Evolutionary conservation across 2,888 invertebrate species (phyloP).

Genomic region (Cosmopolites sordidus): DNA sequence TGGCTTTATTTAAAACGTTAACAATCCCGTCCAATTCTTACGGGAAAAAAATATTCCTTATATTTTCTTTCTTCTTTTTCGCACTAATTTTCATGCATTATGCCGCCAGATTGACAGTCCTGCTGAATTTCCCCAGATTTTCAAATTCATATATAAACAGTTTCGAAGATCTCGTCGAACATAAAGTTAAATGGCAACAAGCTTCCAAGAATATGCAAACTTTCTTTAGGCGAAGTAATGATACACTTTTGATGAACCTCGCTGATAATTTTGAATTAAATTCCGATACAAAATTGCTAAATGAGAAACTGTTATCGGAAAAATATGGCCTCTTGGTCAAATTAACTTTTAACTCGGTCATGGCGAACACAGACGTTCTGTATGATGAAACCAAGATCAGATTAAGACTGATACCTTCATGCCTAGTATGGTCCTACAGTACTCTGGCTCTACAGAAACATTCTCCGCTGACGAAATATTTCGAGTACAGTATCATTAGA

Average conservation of each 20-base stretch:
- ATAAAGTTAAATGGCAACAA: slow-evolving; percentile 28
- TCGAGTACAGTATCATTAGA: slow-evolving; percentile 25
- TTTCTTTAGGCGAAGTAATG: slow-evolving; percentile 22
- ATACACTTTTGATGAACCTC: slow-evolving; percentile 15
- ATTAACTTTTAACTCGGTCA: slow-evolving; percentile 11
- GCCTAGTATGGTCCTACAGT: slow-evolving; percentile 25
- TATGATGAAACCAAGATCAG: slow-evolving; percentile 26
- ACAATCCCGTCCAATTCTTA: not conserved
- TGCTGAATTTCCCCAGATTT: slow-evolving; percentile 29
- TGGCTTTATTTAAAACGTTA: not conserved
- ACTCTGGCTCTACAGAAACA: slow-evolving; percentile 29
- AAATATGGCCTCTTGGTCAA: slow-evolving; percentile 25
- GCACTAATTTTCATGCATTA: slow-evolving; percentile 28
- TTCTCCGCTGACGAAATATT: slow-evolving; percentile 29
- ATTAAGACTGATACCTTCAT: slow-evolving; percentile 25
- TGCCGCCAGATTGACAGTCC: slow-evolving; percentile 30
- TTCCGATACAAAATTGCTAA: slow-evolving; percentile 8
- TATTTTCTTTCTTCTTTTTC: not conserved
- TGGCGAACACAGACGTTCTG: slow-evolving; percentile 25
- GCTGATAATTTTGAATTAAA: slow-evolving; percentile 13
- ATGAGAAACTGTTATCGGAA: slow-evolving; percentile 10
- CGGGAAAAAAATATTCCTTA: not conserved
- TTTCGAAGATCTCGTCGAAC: slow-evolving; percentile 30
- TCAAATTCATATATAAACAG: slow-evolving; percentile 24
- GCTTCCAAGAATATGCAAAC: slow-evolving; percentile 18